Percentiles rank a stretch among this genome's conserved stretches.
phyloP scores from a whole-genome alignment of 2,797 vertebrate genomes.

The Lophura swinhoii region DNA sequence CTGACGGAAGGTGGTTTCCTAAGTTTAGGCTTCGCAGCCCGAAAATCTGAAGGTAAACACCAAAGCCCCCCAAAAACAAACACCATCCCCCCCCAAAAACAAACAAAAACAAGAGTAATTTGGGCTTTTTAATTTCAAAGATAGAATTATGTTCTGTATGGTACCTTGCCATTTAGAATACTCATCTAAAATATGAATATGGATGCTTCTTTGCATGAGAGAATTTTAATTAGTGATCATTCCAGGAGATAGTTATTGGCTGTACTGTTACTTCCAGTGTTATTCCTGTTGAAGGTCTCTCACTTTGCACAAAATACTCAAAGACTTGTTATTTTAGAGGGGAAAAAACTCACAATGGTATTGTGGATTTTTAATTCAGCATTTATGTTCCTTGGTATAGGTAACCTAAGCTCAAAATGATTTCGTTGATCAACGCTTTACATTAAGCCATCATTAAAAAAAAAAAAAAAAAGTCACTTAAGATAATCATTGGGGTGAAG shows the following conservation, averaged over 20 bases:
- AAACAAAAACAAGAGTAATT: background rate
- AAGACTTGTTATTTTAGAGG: background rate
- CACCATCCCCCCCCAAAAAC: background rate
- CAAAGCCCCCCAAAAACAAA: background rate
- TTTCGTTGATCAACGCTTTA: constrained; percentile 10
- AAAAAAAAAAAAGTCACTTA: background rate
- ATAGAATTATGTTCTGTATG: background rate
- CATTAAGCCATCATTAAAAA: background rate
- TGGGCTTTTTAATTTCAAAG: background rate
- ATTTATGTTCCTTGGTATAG: background rate
- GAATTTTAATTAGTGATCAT: background rate
- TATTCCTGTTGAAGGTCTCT: background rate
- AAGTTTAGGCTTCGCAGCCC: background rate
- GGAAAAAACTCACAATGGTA: background rate
- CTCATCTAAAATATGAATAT: background rate
- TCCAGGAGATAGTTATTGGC: background rate
- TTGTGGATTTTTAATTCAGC: background rate
- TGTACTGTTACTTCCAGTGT: background rate
- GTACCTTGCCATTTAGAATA: background rate
- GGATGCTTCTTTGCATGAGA: background rate
- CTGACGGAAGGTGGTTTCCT: background rate
- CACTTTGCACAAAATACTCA: background rate
- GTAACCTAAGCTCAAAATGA: background rate
- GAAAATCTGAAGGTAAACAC: background rate
- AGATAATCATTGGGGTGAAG: background rate